Evolutionary conservation across 2,797 vertebrate species (phyloP).

Genomic region (Anguilla pacifica): DNA sequence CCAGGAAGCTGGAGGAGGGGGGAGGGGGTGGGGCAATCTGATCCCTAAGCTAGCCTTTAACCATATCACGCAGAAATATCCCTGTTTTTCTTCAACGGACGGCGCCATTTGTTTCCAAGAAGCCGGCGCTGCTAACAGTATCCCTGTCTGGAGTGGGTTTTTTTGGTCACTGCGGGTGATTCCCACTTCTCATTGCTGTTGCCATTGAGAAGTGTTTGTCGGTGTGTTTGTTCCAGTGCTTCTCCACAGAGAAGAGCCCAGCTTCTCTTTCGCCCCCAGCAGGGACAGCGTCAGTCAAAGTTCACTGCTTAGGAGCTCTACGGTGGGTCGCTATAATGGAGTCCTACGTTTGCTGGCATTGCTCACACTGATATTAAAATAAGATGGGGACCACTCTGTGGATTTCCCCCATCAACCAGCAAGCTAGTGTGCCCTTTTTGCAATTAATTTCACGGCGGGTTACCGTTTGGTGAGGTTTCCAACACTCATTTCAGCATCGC

Average conservation of each 20-base stretch:
- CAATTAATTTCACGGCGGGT: constrained; percentile 17
- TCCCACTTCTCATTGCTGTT: constrained; percentile 3
- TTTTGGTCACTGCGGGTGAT: constrained; percentile 24
- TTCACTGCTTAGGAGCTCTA: constrained; percentile 28
- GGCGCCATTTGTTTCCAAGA: constrained; percentile 35
- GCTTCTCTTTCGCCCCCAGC: background rate
- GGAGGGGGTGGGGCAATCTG: constrained; percentile 26
- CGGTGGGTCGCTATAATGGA: constrained; percentile 37
- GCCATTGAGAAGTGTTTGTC: constrained; percentile 20
- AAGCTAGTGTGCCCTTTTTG: background rate
- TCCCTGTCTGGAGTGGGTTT: background rate
- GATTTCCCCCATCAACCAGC: constrained; percentile 11
- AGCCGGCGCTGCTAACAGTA: background rate
- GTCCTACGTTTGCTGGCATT: constrained; percentile 32
- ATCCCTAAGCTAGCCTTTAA: constrained; percentile 46
- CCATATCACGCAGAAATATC: constrained; percentile 41
- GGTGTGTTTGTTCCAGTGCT: constrained; percentile 39
- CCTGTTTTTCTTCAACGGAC: constrained; percentile 37
- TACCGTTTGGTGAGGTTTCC: constrained; percentile 28
- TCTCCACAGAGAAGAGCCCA: constrained; percentile 1
- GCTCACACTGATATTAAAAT: constrained; percentile 44
- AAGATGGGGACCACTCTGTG: constrained; percentile 43
- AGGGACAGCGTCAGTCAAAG: constrained; percentile 35
- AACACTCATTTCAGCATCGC: constrained; percentile 4
- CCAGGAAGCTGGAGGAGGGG: constrained; percentile 52